Evolutionary conservation across 2,888 invertebrate genomes (phyloP), one percentile per base, ranked within the genome.

Genomic region (Plemyria rubiginata): DNA sequence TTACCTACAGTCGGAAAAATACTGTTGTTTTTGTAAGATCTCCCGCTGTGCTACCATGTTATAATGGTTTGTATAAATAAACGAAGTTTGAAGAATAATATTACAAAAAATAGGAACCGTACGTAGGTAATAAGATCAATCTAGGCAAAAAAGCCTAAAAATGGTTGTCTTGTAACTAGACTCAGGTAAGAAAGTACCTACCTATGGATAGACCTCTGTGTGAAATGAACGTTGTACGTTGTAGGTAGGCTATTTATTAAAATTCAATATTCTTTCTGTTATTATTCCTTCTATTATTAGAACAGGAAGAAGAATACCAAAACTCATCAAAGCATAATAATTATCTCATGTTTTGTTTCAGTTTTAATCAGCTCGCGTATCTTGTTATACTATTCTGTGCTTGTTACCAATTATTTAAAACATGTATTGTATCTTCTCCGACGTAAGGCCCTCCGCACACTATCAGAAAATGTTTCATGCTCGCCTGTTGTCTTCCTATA

Each of bases 21-120:
- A 68, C 70, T 58, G 64, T 67, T 70, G 67, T 70, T 70, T 67
- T 64, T 52, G 63, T 54, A 28, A 51, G 48, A 16, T 56, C 62
- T 61, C 63, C 67, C 65, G 66, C 65, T 48, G 65, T 32, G 65
- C 29, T 16, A 16, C 1, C 16, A 45, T 3, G 11, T 9, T 16
- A 45, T 9, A 0, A 45, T 11, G 16, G 13, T 6, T 15, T 11
- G 11, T 38, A 38, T 22, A 43, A 8, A 43, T 16, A 45, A 9
- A 16, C 16, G 4, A 45, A 16, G 15, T 16, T 45, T 45, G 13
- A 11, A 11, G 1, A 11, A 38, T 3, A 38, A 11, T 11, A 9
- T 11, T 3, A 38, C 11, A 38, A 38, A 11, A 8, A 38, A 38
- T 38, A 8, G 4, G 32, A 32, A n/a, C n/a, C n/a, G n/a, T n/a